A percentile compares a stretch with the other conserved stretches of the same genome.
Evolutionary conservation across 2,888 invertebrate species (phyloP).

Genomic region (Teleiodes luculella): DNA sequence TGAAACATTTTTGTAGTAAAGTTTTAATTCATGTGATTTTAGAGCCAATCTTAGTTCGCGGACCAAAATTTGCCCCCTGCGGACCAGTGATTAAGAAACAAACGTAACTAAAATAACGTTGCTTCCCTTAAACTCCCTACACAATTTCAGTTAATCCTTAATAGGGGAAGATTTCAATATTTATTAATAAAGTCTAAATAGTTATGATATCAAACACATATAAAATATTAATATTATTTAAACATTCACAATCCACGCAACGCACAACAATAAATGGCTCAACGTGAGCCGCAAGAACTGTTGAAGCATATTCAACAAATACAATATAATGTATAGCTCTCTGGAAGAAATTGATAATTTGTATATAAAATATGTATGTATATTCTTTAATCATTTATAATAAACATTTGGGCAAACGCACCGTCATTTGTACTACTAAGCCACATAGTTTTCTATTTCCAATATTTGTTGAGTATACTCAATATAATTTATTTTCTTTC

Average conservation of each 20-base stretch:
- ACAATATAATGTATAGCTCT: conserved; percentile 28
- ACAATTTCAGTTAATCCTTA: too few relatives aligned
- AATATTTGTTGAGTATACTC: too few relatives aligned
- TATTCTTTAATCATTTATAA: background rate
- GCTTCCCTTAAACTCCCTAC: too few relatives aligned
- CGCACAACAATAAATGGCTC: conserved; percentile 46
- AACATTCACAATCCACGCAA: conserved; percentile 21
- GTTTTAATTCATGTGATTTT: too few relatives aligned
- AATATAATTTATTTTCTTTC: too few relatives aligned
- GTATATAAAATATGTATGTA: background rate
- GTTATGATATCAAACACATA: background rate
- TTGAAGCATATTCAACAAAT: conserved; percentile 53
- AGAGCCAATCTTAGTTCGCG: too few relatives aligned
- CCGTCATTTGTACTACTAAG: conserved; percentile 48
- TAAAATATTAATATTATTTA: background rate
- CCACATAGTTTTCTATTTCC: background rate
- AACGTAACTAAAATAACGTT: too few relatives aligned
- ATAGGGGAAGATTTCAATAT: too few relatives aligned
- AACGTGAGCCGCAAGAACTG: conserved; percentile 63
- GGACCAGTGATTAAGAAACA: too few relatives aligned
- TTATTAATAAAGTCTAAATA: too few relatives aligned
- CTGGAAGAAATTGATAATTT: background rate
- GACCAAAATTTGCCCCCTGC: too few relatives aligned
- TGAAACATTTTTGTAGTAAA: too few relatives aligned
- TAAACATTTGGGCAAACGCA: conserved; percentile 38